Base-by-base conservation (phyloP, 2,888 invertebrate species). In the Drosophila hamatofila region DNA sequence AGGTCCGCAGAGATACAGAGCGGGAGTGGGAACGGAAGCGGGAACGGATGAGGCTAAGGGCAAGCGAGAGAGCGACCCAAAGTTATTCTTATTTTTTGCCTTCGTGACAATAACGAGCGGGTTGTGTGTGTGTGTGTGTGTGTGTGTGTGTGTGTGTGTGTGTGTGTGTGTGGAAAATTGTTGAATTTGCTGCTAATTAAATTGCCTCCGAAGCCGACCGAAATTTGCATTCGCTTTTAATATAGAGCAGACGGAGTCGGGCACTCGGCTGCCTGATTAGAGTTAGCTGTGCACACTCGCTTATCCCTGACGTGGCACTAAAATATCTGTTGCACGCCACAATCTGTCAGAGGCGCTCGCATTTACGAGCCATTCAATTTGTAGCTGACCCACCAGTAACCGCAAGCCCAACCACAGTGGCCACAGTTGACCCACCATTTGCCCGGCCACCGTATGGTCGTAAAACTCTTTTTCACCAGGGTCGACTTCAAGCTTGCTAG, bases 141-240 rank as follows among this genome's bases (percentile, higher is more conserved):
- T n/a, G n/a, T n/a, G n/a, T n/a, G 30, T 49, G 66, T 63, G 49
- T 42, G 49, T 25, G 18, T 52, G 65, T 64, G 42, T 39, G 44
- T 73, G 46, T 54, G 67, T 64, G 51, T 44, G 46, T 74, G 52
- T 52, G 66, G 77, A 78, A 85, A 85, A 85, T 83, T 81, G 85
- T 88, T 86, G 78, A 86, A 88, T 86, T 86, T 86, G 83, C 81
- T 88, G 86, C 87, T 86, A 86, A 86, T 86, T 86, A 86, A 86
- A 86, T 86, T 88, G 83, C 61, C 65, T 16, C 64, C 56, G 57
- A 81, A 12, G 14, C 30, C 30, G 49, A 49, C 18, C 48, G n/a
- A 81, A 88, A 85, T 85, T 85, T 85, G 79, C 88, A 85, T 85
- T 82, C 74, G 69, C 68, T 81, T 78, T 84, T 84, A 84, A 84